These are phyloP conservation scores for Bagarius yarrelli DNA, from an alignment of 2,113 vertebrate genomes.

Conservation along the genomic window DNA sequence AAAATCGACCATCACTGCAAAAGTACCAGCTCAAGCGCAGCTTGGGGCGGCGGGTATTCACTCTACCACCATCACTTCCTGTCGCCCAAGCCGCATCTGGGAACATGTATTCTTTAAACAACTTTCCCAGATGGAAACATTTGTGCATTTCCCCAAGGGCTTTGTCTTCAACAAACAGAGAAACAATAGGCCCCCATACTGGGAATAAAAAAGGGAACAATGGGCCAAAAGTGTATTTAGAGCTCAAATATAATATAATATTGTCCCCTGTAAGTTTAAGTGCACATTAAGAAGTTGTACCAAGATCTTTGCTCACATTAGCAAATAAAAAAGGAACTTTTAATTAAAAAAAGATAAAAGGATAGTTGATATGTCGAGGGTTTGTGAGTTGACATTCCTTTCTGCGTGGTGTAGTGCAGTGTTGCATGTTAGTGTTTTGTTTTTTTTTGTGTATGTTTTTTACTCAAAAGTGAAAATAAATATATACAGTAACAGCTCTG, in stretches of 20 bases:
- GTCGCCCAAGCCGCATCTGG: constrained; percentile 40
- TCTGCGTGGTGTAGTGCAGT: too few relatives aligned
- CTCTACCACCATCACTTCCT: constrained; percentile 31
- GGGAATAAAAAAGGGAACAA: constrained; percentile 8
- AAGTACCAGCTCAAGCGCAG: neutral
- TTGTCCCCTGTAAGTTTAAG: neutral
- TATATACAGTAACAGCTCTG: too few relatives aligned
- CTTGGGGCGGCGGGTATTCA: constrained; percentile 7
- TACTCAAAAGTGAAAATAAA: too few relatives aligned
- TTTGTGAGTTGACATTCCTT: too few relatives aligned
- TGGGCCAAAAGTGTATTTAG: neutral
- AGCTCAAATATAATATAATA: neutral
- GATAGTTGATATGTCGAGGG: too few relatives aligned
- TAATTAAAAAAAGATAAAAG: neutral
- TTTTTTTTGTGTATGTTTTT: too few relatives aligned
- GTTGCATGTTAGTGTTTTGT: too few relatives aligned
- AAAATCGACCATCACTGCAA: neutral
- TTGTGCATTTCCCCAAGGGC: constrained; percentile 9
- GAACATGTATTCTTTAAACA: constrained; percentile 43
- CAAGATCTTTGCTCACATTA: neutral
- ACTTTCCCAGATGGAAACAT: constrained; percentile 50
- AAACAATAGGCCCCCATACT: constrained; percentile 17
- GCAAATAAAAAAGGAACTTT: neutral
- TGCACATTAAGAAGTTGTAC: neutral
- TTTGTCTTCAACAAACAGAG: neutral